These are phyloP conservation scores for Mantis religiosa DNA, from an alignment of 2,888 invertebrate genomes.

Conservation along the genomic window DNA sequence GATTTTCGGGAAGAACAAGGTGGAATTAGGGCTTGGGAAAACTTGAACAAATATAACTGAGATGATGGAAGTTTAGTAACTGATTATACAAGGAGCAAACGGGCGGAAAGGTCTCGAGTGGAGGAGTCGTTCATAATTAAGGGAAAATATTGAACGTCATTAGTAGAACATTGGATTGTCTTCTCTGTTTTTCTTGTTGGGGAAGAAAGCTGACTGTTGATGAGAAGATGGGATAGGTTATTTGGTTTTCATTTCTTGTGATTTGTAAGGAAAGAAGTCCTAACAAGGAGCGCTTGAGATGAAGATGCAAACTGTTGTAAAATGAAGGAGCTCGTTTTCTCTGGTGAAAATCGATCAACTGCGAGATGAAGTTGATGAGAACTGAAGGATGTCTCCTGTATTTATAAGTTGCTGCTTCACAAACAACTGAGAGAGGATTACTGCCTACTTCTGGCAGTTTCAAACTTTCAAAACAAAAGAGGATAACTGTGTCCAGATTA, in stretches of 20 bases:
- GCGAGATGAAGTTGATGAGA: not conserved
- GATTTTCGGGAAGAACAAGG: not conserved
- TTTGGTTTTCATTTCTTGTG: not conserved
- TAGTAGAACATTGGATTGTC: slow-evolving; percentile 12
- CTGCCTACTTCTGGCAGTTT: not conserved
- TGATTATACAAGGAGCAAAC: not conserved
- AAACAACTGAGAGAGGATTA: not conserved
- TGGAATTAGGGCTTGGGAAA: slow-evolving; percentile 20
- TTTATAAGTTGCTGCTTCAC: not conserved
- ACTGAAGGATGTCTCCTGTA: not conserved
- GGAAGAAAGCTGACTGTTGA: not conserved
- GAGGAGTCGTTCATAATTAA: slow-evolving; percentile 21
- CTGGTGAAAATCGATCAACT: not conserved
- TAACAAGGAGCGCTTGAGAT: not conserved
- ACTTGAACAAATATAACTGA: slow-evolving; percentile 22
- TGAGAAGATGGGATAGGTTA: not conserved
- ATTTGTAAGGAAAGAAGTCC: not conserved
- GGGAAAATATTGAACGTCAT: slow-evolving; percentile 24
- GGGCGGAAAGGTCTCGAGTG: not conserved
- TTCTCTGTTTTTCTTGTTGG: slow-evolving; percentile 13
- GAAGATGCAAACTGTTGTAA: not conserved
- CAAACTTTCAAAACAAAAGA: not conserved
- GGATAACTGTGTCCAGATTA: not conserved
- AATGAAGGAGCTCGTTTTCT: not conserved
- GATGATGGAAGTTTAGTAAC: slow-evolving; percentile 14